These are phyloP conservation scores for Notolabrus celidotus DNA, from an alignment of 2,797 vertebrate species.

Conservation along the genomic window DNA sequence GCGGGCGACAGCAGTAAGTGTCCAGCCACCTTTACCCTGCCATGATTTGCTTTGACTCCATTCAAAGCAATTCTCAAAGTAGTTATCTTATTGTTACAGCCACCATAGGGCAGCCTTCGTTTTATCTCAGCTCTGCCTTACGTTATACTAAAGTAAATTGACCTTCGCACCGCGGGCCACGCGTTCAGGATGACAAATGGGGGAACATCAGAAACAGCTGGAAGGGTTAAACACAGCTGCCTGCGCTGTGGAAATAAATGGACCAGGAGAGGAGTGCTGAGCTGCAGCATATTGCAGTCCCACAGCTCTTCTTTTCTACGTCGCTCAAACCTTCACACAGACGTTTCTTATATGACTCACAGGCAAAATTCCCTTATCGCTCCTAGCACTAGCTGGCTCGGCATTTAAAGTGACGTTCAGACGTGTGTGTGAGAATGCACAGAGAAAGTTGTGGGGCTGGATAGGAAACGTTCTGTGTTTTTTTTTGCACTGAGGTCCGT, in stretches of 20 bases:
- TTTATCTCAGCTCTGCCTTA: slow-evolving; percentile 54
- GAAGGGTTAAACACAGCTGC: slow-evolving; percentile 69
- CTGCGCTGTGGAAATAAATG: slow-evolving; percentile 59
- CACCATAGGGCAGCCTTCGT: slow-evolving; percentile 51
- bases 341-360: slow-evolving; percentile 73
- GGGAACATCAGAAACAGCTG: slow-evolving; percentile 36
- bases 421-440: slow-evolving; percentile 42
- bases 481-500: slow-evolving; percentile 45
- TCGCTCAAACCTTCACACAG: slow-evolving; percentile 67
- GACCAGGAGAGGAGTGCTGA: slow-evolving; percentile 62
- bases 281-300: slow-evolving; percentile 60
- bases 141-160: slow-evolving; percentile 57
- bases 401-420: slow-evolving; percentile 66
- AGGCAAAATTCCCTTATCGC: slow-evolving; percentile 76
- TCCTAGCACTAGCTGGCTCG: slow-evolving; percentile 66
- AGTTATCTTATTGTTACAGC: slow-evolving; percentile 31
- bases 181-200: slow-evolving; percentile 64
- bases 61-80: slow-evolving; percentile 41
- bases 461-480: slow-evolving; percentile 36
- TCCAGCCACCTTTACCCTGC: slow-evolving; percentile 32
- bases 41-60: slow-evolving; percentile 41
- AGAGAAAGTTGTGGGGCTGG: slow-evolving; percentile 52
- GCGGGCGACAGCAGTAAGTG: slow-evolving; percentile 60
- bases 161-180: slow-evolving; percentile 41
- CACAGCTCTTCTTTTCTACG: slow-evolving; percentile 46